Percentiles rank a stretch among this genome's conserved stretches.
These are phyloP conservation scores for Imbricaverruca yamaguchii DNA, from an alignment of 2,888 invertebrate genomes.

Conservation along the genomic window DNA sequence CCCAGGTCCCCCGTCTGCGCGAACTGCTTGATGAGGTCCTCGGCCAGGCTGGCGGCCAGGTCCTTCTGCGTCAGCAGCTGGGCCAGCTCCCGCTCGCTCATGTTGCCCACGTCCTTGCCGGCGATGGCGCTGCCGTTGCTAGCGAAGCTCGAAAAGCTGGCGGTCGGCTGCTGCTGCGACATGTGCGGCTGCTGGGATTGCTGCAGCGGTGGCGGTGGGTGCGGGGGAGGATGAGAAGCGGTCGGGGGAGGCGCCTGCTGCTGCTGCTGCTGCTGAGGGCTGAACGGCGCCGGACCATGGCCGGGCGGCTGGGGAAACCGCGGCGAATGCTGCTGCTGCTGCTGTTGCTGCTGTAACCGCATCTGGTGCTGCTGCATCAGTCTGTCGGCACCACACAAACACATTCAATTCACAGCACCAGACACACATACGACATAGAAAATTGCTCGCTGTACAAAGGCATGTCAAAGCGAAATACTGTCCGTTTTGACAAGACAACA, in stretches of 20 bases:
- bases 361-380: constrained; percentile 67
- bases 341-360: constrained; percentile 45
- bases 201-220: too few relatives aligned
- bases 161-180: background rate
- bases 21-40: constrained; percentile 79
- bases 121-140: constrained; percentile 23
- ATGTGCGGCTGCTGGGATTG: too few relatives aligned
- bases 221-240: constrained; percentile 25
- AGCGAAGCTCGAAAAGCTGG: constrained; percentile 25
- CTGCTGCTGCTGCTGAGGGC: constrained; percentile 34
- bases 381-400: constrained; percentile 13
- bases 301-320: constrained; percentile 42
- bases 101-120: constrained; percentile 26
- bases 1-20: constrained; percentile 44
- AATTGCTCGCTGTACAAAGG: too few relatives aligned
- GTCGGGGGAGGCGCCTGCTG: constrained; percentile 27
- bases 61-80: constrained; percentile 66
- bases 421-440: too few relatives aligned
- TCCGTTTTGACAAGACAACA: too few relatives aligned
- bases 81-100: constrained; percentile 47
- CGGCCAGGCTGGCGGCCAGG: constrained; percentile 69
- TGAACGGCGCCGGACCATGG: constrained; percentile 36
- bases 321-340: constrained; percentile 38
- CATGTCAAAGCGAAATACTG: too few relatives aligned
- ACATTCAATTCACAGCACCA: too few relatives aligned